These are phyloP conservation scores for Istiophorus platypterus DNA, from an alignment of 2,113 vertebrate species.

Conservation along the genomic window DNA sequence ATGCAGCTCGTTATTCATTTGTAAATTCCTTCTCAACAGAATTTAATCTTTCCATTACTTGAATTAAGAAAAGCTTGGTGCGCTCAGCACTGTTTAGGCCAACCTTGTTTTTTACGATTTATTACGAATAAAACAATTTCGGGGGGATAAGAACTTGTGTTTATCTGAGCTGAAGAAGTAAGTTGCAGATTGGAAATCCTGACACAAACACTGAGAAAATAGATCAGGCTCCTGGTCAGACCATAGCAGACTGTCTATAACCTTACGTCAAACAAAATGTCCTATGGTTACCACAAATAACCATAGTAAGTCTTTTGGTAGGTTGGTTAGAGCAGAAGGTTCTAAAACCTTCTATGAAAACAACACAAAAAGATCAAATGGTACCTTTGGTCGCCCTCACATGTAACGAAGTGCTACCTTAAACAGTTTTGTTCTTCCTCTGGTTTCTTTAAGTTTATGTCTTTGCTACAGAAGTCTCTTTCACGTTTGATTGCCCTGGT, in stretches of 20 bases:
- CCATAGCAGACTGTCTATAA: background rate
- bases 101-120: constrained; percentile 12
- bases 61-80: background rate
- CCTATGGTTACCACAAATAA: background rate
- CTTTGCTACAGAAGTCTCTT: constrained; percentile 3
- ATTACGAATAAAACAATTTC: too few relatives aligned
- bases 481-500: constrained; percentile 37
- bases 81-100: background rate
- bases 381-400: background rate
- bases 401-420: background rate
- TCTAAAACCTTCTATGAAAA: background rate
- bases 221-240: too few relatives aligned
- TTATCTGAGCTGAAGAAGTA: constrained; percentile 16
- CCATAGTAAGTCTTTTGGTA: background rate
- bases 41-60: background rate
- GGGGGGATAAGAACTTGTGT: too few relatives aligned
- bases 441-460: background rate
- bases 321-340: background rate
- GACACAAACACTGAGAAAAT: constrained; percentile 9
- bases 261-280: constrained; percentile 11
- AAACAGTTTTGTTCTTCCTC: background rate
- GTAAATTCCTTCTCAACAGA: background rate
- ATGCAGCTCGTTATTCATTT: background rate
- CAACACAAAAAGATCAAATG: constrained; percentile 3
- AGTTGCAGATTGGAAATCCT: constrained; percentile 5